Conservation (phyloP, 2,888 invertebrate species). For the Steinernema carpocapsae region DNA sequence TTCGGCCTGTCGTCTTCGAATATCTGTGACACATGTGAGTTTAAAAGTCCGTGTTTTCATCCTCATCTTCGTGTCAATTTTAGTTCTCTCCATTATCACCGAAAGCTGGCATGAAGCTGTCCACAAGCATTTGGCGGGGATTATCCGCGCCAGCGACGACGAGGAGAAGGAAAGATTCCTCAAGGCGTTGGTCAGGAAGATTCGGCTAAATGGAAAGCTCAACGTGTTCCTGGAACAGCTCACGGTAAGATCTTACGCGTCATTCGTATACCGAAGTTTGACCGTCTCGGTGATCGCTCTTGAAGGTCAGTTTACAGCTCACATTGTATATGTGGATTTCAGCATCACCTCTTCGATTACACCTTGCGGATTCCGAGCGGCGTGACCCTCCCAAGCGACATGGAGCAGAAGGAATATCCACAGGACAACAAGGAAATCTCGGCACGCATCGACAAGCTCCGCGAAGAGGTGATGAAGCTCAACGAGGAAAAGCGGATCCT, state of each 20-base stretch:
- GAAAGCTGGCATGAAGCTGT: neutral
- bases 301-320: neutral
- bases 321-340: neutral
- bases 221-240: neutral
- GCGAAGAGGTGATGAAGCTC: neutral
- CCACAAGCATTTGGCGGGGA: neutral
- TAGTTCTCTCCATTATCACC: neutral
- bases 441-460: neutral
- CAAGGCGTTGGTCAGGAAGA: neutral
- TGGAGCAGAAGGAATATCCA: neutral
- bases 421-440: neutral
- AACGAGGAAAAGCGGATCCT: neutral
- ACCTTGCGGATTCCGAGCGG: neutral
- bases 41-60: neutral
- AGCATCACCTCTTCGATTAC: neutral
- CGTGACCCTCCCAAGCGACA: neutral
- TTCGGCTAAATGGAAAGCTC: conserved; percentile 6
- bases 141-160: neutral
- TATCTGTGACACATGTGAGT: conserved; percentile 10
- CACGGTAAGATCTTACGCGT: neutral
- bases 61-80: neutral
- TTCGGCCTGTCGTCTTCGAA: conserved; percentile 2
- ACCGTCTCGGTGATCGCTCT: too few relatives aligned
- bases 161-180: neutral
- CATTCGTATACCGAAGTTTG: too few relatives aligned